Conservation (phyloP, 2,888 invertebrate species). For the Agrochola circellaris region DNA sequence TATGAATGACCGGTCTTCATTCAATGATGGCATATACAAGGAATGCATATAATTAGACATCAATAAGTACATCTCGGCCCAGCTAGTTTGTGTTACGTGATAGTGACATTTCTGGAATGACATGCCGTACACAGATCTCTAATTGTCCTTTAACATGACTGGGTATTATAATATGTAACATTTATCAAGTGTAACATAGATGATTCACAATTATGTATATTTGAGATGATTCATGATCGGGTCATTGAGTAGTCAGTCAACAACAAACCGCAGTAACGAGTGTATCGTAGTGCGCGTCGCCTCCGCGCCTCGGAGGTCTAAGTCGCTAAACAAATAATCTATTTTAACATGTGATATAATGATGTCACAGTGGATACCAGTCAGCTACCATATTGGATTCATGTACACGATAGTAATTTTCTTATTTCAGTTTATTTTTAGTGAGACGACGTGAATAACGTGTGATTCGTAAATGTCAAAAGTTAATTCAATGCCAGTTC, state of each 20-base stretch:
- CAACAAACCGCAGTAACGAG: slow-evolving; percentile 84
- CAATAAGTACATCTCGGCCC: slow-evolving; percentile 44
- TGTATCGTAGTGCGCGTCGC: slow-evolving; percentile 78
- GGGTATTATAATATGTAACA: slow-evolving; percentile 69
- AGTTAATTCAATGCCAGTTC: slow-evolving; percentile 80
- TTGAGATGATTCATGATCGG: slow-evolving; percentile 86
- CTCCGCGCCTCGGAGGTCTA: slow-evolving; percentile 75
- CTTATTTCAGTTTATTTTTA: slow-evolving; percentile 88
- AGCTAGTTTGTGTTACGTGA: slow-evolving; percentile 26
- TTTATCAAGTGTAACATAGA: slow-evolving; percentile 79
- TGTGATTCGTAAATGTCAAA: slow-evolving; percentile 89
- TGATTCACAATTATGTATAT: slow-evolving; percentile 85
- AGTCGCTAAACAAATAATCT: slow-evolving; percentile 86
- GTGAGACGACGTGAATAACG: slow-evolving; percentile 87
- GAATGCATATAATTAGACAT: slow-evolving; percentile 57
- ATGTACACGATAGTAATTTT: slow-evolving; percentile 89
- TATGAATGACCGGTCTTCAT: slow-evolving; percentile 60
- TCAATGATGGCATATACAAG: slow-evolving; percentile 50
- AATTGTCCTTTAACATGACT: slow-evolving; percentile 64
- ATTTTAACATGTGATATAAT: slow-evolving; percentile 89
- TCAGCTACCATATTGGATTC: slow-evolving; percentile 84
- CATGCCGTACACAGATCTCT: slow-evolving; percentile 41
- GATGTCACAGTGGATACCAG: slow-evolving; percentile 87
- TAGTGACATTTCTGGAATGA: slow-evolving; percentile 55
- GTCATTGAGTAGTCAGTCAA: slow-evolving; percentile 85